Evolutionary conservation across 2,113 vertebrate species (phyloP), one percentile per base, ranked within the genome.

Genomic region (Poecilia latipinna): DNA sequence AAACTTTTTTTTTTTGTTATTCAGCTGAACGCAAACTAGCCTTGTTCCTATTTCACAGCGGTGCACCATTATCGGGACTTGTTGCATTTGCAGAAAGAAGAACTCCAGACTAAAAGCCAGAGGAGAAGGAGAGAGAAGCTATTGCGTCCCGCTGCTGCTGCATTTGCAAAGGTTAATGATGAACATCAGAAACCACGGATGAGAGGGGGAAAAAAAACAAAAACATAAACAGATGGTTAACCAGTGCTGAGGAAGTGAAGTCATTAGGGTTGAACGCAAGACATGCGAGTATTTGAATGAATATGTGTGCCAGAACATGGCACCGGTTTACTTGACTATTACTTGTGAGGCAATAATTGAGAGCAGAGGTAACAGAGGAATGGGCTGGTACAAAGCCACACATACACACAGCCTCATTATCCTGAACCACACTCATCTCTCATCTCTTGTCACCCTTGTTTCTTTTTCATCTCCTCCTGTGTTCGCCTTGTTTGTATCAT

Each of bases 341-440:
- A 74, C 86, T 89, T 79, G 63, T 71, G 74, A 79, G 75, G 80
- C 75, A 82, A 82, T 91, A 86, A 88, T 81, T 76, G 86, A 87
- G 84, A 85, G 37, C 84, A 87, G 76, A 85, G 86, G 77, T 79
- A 77, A 70, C 78, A 39, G 66, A 82, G 72, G 72, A 86, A 65
- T 65, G 61, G 62, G 75, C 48, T 63, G 71, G 63, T 70, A 84
- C 84, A 67, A 51, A 22, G 51, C 64, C 13, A 32, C 3, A 77
- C 79, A 89, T 79, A 80, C 81, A 88, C 78, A 82, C 63, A 82
- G 82, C 85, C 89, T 90, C 77, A 90, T 92, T 91, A 91, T 77
- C 65, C 70, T 37, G 66, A 83, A 65, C 70, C 24, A 61, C 68
- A 19, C 71, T 85, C 76, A 65, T 75, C 78, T 85, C 63, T 68